Base-by-base conservation (phyloP, 2,888 invertebrate genomes). In the Acanthosepion esculentum region DNA sequence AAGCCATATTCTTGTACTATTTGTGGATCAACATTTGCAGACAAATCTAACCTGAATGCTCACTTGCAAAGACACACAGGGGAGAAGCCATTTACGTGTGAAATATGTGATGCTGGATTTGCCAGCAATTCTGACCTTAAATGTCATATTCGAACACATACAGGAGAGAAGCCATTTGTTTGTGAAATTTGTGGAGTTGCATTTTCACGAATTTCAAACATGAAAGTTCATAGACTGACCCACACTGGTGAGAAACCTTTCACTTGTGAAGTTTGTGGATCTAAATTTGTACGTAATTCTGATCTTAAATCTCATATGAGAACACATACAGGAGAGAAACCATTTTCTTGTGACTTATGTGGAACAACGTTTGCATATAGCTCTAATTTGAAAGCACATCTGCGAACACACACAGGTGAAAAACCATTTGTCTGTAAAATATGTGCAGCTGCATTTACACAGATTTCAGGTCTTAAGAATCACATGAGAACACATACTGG, bases 301-400 rank as follows among this genome's bases (percentile, higher is more conserved):
- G 26, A 48, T 33, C 48, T 92, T 48, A 41, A 48, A 92, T 26
- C 48, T 8, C 92, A 92, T 92, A 33, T 92, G 48, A 92, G 48
- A 92, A 48, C 92, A 48, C 92, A 92, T 92, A 48, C 41, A 92
- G 92, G 48, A 92, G 92, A 92, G 41, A 92, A 92, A 92, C 48
- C 48, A 20, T 92, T 92, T 92, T 23, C 15, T 20, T 92, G 92
- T 92, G 92, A 92, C 23, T 41, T 92, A 10, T 92, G 92, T 92
- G 92, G 92, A 41, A 92, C 41, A 10, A 48, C 41, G 6, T 92
- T 92, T 48, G 48, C 92, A 8, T 48, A 92, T 23, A 92, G 29
- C 48, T 92, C 92, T 33, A 48, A 41, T 15, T 29, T 92, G 41
- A 48, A 23, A 33, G 26, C 48, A 92, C 92, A 92, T 29, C 26